Percentiles rank a stretch among this genome's conserved stretches.
phyloP scores from a whole-genome alignment of 2,113 vertebrate genomes.

The Actenoides lindsayi region DNA sequence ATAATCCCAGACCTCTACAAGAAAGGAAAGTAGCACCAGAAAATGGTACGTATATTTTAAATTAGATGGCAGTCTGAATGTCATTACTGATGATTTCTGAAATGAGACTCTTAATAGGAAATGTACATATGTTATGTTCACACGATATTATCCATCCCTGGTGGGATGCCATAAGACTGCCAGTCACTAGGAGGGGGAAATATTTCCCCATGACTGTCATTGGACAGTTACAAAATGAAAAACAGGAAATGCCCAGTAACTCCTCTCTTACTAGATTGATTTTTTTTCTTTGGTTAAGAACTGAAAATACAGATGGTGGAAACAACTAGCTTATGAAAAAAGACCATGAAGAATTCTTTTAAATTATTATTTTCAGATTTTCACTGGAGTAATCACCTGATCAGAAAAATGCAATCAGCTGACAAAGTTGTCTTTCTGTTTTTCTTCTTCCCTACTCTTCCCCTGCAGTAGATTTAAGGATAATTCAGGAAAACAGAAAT shows the following conservation, averaged over 20 bases:
- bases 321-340: neutral
- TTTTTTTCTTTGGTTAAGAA: neutral
- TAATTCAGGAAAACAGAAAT: constrained; percentile 81
- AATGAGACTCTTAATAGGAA: neutral
- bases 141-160: too few species aligned
- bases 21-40: constrained; percentile 51
- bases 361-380: neutral
- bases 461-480: constrained; percentile 74
- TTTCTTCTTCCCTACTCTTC: neutral
- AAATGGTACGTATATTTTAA: constrained; percentile 67
- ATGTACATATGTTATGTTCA: neutral
- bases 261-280: neutral
- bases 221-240: neutral
- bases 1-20: constrained; percentile 51
- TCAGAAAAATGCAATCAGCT: neutral
- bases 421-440: neutral
- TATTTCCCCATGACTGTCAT: neutral
- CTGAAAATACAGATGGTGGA: neutral
- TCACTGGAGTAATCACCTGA: neutral
- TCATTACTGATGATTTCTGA: neutral
- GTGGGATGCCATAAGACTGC: neutral
- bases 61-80: neutral
- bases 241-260: neutral
- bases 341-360: neutral
- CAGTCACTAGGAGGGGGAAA: neutral